phyloP scores from a whole-genome alignment of 2,113 vertebrate species.

The Istiophorus platypterus region DNA sequence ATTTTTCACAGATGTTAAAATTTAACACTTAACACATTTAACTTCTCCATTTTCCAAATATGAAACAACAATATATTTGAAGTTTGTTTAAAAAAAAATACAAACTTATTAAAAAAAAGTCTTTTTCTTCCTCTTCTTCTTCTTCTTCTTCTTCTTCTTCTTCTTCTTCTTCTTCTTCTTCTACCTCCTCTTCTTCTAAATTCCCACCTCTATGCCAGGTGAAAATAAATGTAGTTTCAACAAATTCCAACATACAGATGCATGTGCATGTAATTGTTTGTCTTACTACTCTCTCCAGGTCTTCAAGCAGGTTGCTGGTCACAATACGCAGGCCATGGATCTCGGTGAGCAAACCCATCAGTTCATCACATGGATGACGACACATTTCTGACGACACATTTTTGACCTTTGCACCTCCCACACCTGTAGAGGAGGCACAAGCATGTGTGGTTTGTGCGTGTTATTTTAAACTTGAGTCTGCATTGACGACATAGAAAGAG shows the following conservation, averaged over 20 bases:
- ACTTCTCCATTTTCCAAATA: background rate
- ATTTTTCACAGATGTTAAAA: background rate
- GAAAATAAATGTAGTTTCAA: background rate
- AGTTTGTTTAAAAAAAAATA: background rate
- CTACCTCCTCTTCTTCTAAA: background rate
- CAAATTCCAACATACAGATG: background rate
- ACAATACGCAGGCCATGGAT: constrained; percentile 90
- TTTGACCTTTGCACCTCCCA: constrained; percentile 85
- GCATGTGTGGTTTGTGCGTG: background rate
- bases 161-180: background rate
- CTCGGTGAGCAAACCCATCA: constrained; percentile 89
- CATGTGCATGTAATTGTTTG: background rate
- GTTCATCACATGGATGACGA: constrained; percentile 92
- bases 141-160: too few relatives aligned
- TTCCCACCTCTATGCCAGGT: background rate
- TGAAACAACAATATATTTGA: background rate
- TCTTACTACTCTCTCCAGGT: constrained; percentile 92
- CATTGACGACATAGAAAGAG: background rate
- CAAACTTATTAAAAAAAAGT: too few relatives aligned
- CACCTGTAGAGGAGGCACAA: constrained; percentile 78
- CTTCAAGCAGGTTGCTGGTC: constrained; percentile 90
- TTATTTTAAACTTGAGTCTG: background rate
- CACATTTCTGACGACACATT: constrained; percentile 87
- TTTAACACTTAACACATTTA: background rate
- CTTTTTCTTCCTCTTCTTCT: too few relatives aligned